These are phyloP conservation scores for Stenolophus ochropezus DNA, from an alignment of 2,888 invertebrate genomes.

Conservation along the genomic window DNA sequence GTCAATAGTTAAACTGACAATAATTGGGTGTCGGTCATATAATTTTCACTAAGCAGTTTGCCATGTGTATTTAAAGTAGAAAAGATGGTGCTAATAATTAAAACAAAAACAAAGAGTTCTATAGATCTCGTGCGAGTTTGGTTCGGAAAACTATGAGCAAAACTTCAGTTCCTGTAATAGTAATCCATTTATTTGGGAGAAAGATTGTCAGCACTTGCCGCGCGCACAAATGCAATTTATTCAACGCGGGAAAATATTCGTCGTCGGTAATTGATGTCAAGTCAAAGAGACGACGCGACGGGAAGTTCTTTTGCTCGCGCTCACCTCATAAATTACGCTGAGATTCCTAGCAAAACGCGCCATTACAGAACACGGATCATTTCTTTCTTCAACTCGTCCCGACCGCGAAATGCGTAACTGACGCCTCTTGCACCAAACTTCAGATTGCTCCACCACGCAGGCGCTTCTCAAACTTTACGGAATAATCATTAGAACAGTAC, in stretches of 20 bases:
- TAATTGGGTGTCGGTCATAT: no score
- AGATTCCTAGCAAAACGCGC: conserved; percentile 20
- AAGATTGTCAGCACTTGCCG: neutral
- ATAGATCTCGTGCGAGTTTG: no score
- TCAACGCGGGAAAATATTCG: conserved; percentile 9
- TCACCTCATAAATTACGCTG: conserved; percentile 21
- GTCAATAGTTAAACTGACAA: no score
- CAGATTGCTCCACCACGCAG: no score
- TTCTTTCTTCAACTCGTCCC: conserved; percentile 8
- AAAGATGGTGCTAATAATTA: no score
- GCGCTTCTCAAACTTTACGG: no score
- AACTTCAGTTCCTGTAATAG: no score
- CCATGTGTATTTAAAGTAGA: no score
- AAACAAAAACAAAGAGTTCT: no score
- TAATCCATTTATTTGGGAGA: neutral
- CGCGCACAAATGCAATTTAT: conserved; percentile 13
- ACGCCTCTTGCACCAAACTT: neutral
- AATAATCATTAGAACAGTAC: no score
- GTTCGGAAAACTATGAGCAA: no score
- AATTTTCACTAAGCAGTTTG: no score
- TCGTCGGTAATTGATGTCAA: conserved; percentile 28
- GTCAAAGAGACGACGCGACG: conserved; percentile 8
- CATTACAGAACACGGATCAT: conserved; percentile 28
- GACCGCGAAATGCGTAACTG: neutral
- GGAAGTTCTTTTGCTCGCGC: conserved; percentile 12